Evolutionary conservation across 2,888 invertebrate genomes (phyloP).

Genomic region (Artemia sinica): DNA sequence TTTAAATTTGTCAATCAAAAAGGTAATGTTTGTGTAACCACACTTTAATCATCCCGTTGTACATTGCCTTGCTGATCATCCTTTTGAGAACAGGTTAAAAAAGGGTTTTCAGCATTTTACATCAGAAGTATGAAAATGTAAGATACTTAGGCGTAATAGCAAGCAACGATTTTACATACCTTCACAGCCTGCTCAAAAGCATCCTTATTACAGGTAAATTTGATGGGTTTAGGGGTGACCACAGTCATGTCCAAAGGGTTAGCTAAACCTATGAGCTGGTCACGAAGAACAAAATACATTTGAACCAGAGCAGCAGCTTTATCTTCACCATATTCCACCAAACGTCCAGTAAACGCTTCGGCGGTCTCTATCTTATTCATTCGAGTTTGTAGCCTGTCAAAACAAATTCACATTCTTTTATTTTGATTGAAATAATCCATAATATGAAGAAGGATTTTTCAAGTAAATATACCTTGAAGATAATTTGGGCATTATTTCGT

Average conservation of each 20-base stretch:
- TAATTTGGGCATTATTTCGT: no score
- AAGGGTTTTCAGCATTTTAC: no score
- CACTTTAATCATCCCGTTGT: no score
- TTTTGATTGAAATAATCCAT: no score
- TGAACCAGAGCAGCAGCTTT: conserved; percentile 59
- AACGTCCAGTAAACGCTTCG: conserved; percentile 60
- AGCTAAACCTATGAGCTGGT: conserved; percentile 57
- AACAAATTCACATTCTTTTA: not conserved
- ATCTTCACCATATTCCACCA: conserved; percentile 60
- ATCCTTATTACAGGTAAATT: conserved; percentile 60
- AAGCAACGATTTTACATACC: conserved; percentile 31
- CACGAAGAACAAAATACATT: conserved; percentile 56
- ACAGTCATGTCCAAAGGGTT: conserved; percentile 65
- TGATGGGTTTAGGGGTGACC: conserved; percentile 51
- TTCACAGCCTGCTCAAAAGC: conserved; percentile 53
- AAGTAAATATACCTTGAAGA: no score
- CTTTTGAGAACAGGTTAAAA: no score
- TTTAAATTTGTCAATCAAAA: no score
- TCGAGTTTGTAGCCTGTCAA: conserved; percentile 51
- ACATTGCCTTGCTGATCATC: no score
- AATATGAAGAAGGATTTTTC: no score
- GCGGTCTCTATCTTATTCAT: conserved; percentile 70
- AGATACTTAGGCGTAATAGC: not conserved
- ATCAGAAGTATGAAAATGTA: not conserved
- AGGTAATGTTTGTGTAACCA: no score